phyloP scores from a whole-genome alignment of 2,888 invertebrate genomes.

The Agonopterix heracliana region DNA sequence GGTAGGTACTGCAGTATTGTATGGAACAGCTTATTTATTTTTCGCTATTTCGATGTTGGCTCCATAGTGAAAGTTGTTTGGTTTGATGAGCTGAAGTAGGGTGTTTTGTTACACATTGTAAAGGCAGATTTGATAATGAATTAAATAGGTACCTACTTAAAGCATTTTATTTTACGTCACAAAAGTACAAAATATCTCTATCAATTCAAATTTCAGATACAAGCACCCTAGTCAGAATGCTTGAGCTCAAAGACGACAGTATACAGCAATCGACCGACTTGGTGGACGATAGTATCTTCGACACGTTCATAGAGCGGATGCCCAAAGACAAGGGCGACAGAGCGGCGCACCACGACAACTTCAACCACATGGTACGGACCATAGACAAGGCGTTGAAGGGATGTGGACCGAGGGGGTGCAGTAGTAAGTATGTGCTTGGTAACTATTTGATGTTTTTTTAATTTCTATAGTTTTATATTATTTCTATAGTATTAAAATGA shows the following conservation, averaged over 20 bases:
- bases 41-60: no score
- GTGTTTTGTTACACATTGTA: no score
- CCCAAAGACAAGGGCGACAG: conserved; percentile 34
- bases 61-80: no score
- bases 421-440: conserved; percentile 30
- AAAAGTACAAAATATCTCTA: no score
- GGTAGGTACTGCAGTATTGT: no score
- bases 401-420: conserved; percentile 44
- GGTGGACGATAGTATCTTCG: conserved; percentile 38
- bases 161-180: no score
- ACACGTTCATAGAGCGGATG: conserved; percentile 34
- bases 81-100: no score
- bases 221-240: conserved; percentile 39
- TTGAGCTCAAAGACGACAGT: conserved; percentile 40
- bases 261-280: conserved; percentile 24
- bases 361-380: conserved; percentile 38
- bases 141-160: no score
- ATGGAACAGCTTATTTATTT: no score
- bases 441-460: neutral
- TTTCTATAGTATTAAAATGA: no score
- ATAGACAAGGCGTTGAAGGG: conserved; percentile 35
- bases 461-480: conserved; percentile 10
- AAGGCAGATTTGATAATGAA: no score
- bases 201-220: conserved; percentile 27
- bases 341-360: conserved; percentile 38